phyloP scores from a whole-genome alignment of 1,140 invertebrate genomes.

The Cyphomyrmex costatus region DNA sequence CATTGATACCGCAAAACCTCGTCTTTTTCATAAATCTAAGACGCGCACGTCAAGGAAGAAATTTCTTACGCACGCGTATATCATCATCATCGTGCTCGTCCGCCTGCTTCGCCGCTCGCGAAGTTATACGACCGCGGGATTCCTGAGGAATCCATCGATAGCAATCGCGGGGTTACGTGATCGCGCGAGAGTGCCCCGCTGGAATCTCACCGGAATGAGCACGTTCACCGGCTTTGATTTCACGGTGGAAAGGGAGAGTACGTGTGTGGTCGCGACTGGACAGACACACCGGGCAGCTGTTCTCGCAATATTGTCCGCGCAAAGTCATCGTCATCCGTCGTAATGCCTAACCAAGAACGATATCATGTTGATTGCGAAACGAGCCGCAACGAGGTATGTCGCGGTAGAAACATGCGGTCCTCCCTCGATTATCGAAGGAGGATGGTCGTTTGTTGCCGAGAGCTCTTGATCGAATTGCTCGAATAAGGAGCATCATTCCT shows the following conservation, averaged over 20 bases:
- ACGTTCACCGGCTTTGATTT: conserved; percentile 49
- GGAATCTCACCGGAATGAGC: conserved; percentile 60
- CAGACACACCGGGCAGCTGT: conserved; percentile 8
- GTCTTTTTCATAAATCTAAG: not conserved
- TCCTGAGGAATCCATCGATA: conserved; percentile 65
- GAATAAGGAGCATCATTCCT: conserved; percentile 24
- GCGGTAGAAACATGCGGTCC: conserved; percentile 1
- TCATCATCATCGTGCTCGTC: not conserved
- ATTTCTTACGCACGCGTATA: conserved; percentile 2
- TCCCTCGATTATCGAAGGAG: not conserved
- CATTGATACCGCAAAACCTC: not conserved
- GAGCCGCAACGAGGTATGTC: conserved; percentile 45
- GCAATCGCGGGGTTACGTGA: conserved; percentile 66
- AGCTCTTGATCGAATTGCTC: conserved; percentile 14
- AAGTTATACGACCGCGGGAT: conserved; percentile 41
- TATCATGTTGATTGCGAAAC: conserved; percentile 40
- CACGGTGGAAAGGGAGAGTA: conserved; percentile 55
- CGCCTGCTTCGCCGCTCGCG: not conserved
- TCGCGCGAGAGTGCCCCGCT: conserved; percentile 39
- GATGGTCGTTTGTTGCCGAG: conserved; percentile 16
- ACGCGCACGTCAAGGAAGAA: not conserved
- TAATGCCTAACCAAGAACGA: not conserved
- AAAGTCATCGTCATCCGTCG: conserved; percentile 26
- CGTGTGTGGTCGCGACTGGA: conserved; percentile 67
- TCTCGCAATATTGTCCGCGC: conserved; percentile 12